A percentile compares a stretch with the other conserved stretches of the same genome.
Conservation (phyloP, 1,140 invertebrate genomes). For the Maconellicoccus hirsutus region DNA sequence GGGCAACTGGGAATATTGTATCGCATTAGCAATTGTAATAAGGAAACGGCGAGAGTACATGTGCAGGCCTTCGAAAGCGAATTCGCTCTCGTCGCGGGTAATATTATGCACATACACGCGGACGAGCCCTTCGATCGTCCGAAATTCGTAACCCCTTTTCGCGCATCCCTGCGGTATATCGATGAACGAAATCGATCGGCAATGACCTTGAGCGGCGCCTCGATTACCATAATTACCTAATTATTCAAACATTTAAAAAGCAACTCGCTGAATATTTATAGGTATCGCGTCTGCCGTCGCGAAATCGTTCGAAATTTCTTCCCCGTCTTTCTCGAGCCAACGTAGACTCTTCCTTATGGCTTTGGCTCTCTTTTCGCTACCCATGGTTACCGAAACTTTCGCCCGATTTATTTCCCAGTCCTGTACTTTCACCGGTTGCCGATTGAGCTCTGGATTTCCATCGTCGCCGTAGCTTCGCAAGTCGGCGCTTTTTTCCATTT, state of each 20-base stretch:
- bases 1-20: constrained; percentile 16
- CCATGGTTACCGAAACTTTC: no score
- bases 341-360: not conserved
- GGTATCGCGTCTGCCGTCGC: not conserved
- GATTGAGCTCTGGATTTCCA: no score
- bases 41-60: constrained; percentile 8
- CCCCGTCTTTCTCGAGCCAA: no score
- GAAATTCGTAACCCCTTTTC: no score
- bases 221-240: constrained; percentile 2
- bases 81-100: not conserved
- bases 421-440: no score
- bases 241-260: constrained; percentile 10
- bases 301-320: not conserved
- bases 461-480: no score
- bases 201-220: constrained; percentile 1
- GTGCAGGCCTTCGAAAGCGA: not conserved
- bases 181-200: not conserved
- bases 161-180: no score
- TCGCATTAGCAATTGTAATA: constrained; percentile 21
- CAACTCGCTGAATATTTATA: constrained; percentile 5
- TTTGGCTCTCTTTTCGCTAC: not conserved
- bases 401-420: no score
- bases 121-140: no score
- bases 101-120: not conserved
- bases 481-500: no score